Evolutionary conservation across 2,888 invertebrate species (phyloP).

Genomic region (Rhorus exstirpatorius): DNA sequence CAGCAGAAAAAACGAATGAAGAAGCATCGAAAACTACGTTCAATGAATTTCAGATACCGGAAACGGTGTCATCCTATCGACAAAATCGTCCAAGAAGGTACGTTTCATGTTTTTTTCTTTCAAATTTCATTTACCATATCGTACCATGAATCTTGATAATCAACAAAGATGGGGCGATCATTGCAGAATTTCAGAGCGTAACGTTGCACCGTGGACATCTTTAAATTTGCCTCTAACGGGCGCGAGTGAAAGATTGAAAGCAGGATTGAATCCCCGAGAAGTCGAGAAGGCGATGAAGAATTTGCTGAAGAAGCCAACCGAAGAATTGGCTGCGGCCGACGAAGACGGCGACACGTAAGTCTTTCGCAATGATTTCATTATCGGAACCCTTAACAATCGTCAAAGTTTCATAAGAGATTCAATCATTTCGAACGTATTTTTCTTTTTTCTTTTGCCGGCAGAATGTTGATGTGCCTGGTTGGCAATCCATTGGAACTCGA

Average conservation of each 20-base stretch:
- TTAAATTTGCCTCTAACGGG: conserved; percentile 77
- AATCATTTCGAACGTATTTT: no score
- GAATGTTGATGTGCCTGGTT: conserved; percentile 81
- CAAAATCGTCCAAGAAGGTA: conserved; percentile 67
- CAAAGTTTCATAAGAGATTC: not conserved
- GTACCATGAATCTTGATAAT: not conserved
- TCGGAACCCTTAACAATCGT: not conserved
- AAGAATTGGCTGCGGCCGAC: conserved; percentile 75
- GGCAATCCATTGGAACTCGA: conserved; percentile 77
- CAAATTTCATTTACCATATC: no score
- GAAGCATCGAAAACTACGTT: conserved; percentile 38
- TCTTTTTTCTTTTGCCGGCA: conserved; percentile 54
- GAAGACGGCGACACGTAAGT: conserved; percentile 82
- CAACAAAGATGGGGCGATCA: no score
- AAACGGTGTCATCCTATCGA: conserved; percentile 73
- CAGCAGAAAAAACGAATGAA: conserved; percentile 13
- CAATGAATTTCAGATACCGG: conserved; percentile 76
- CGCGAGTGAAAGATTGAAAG: conserved; percentile 78
- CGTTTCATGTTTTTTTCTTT: conserved; percentile 1
- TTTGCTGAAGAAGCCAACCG: conserved; percentile 75
- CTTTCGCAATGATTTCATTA: not conserved
- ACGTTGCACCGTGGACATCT: conserved; percentile 77
- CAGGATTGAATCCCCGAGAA: conserved; percentile 74
- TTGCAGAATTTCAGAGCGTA: conserved; percentile 63
- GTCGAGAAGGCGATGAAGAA: conserved; percentile 80